Conservation (phyloP, 2,113 vertebrate genomes). For the Casuarius casuarius region DNA sequence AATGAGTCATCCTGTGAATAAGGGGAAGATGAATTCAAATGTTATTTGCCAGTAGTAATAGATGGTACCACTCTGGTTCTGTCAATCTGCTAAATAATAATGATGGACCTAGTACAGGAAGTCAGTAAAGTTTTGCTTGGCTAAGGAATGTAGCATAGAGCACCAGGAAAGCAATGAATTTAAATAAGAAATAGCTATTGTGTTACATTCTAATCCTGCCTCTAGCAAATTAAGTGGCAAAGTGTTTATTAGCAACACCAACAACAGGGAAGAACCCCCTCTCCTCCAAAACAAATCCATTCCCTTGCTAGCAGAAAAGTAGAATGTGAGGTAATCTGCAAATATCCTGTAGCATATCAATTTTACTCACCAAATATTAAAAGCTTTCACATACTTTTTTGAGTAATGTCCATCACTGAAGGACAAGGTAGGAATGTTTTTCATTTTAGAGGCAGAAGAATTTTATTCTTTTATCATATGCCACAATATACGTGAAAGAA, state of each 20-base stretch:
- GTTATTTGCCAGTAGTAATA: constrained; percentile 65
- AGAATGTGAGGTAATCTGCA: neutral
- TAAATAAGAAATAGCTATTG: constrained; percentile 29
- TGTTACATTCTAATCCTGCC: constrained; percentile 4
- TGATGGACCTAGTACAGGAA: constrained; percentile 48
- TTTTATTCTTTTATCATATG: neutral
- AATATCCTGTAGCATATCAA: neutral
- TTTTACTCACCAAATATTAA: neutral
- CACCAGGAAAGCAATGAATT: neutral
- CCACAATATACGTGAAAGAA: neutral
- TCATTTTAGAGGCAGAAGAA: neutral
- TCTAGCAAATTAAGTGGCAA: neutral
- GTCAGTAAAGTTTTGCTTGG: constrained; percentile 51
- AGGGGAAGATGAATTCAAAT: constrained; percentile 64
- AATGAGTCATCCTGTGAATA: constrained; percentile 74
- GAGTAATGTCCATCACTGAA: neutral
- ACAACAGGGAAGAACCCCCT: neutral
- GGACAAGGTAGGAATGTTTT: neutral
- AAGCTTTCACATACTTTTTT: neutral
- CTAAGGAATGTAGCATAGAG: neutral
- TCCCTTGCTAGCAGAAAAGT: neutral
- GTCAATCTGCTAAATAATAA: constrained; percentile 57
- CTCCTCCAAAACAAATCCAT: neutral
- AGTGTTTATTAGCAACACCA: neutral
- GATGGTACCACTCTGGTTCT: constrained; percentile 48